phyloP scores from a whole-genome alignment of 2,888 invertebrate species.

The Lasioglossum villosulum region DNA sequence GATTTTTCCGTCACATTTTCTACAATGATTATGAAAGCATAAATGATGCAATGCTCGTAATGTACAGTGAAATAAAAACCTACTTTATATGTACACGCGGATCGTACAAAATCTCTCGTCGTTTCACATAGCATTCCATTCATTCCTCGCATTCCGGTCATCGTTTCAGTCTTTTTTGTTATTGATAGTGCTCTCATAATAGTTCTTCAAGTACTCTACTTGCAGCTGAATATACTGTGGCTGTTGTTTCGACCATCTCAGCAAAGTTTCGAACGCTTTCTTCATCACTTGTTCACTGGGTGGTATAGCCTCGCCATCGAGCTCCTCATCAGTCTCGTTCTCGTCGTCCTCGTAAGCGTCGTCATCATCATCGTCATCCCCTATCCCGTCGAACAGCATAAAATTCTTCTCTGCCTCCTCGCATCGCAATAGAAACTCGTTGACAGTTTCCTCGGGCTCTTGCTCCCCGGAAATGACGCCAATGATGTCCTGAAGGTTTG shows the following conservation, averaged over 20 bases:
- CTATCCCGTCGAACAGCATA: neutral
- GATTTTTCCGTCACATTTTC: neutral
- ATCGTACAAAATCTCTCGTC: neutral
- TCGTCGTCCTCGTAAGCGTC: neutral
- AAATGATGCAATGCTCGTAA: neutral
- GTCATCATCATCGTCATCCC: neutral
- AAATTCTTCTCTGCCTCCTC: neutral
- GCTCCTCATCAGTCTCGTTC: neutral
- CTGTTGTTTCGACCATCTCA: slow-evolving; percentile 7
- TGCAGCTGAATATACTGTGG: slow-evolving; percentile 11
- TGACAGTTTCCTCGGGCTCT: neutral
- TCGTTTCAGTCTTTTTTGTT: neutral
- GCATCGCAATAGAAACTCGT: slow-evolving; percentile 7
- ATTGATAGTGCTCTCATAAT: slow-evolving; percentile 3
- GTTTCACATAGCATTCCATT: neutral
- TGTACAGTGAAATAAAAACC: neutral
- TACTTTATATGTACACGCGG: neutral
- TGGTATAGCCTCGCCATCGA: neutral
- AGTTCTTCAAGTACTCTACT: slow-evolving; percentile 5
- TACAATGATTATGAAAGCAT: neutral
- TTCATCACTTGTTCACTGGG: neutral
- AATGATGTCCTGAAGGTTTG: neutral
- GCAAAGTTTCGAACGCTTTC: neutral
- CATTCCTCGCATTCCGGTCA: neutral
- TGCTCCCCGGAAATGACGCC: neutral